These are phyloP conservation scores for Amiota minor DNA, from an alignment of 2,888 invertebrate genomes.

Conservation along the genomic window DNA sequence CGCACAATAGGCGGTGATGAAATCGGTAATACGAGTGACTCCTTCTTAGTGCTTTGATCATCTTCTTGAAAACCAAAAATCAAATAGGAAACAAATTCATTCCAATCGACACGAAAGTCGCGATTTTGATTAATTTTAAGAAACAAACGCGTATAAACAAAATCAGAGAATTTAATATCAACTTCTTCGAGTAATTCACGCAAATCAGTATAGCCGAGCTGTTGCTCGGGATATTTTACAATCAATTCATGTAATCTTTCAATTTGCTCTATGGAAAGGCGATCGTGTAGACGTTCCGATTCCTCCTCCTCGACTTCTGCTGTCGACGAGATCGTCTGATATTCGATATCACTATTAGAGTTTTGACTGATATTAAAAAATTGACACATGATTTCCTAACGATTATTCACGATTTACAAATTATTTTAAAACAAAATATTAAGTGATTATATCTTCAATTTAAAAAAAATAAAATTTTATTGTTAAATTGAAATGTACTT, in stretches of 20 bases:
- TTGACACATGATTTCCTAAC: conserved; percentile 42
- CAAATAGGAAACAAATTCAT: conserved; percentile 85
- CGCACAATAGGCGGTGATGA: conserved; percentile 76
- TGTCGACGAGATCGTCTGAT: conserved; percentile 62
- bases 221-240: conserved; percentile 44
- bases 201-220: conserved; percentile 59
- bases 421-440: neutral
- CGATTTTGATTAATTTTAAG: conserved; percentile 78
- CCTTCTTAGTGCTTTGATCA: conserved; percentile 78
- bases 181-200: conserved; percentile 55
- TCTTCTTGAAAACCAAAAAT: conserved; percentile 82
- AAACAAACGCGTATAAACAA: conserved; percentile 79
- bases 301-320: conserved; percentile 49
- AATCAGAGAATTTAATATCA: conserved; percentile 71
- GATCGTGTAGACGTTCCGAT: conserved; percentile 67
- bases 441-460: neutral
- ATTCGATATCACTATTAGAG: conserved; percentile 52
- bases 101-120: conserved; percentile 79
- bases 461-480: conserved; percentile 32
- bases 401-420: neutral
- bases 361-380: conserved; percentile 43
- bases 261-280: conserved; percentile 63
- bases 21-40: conserved; percentile 79
- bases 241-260: conserved; percentile 60
- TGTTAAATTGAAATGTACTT: conserved; percentile 39